Conservation (phyloP, 2,888 invertebrate species). For the Watsonalla cultraria region DNA sequence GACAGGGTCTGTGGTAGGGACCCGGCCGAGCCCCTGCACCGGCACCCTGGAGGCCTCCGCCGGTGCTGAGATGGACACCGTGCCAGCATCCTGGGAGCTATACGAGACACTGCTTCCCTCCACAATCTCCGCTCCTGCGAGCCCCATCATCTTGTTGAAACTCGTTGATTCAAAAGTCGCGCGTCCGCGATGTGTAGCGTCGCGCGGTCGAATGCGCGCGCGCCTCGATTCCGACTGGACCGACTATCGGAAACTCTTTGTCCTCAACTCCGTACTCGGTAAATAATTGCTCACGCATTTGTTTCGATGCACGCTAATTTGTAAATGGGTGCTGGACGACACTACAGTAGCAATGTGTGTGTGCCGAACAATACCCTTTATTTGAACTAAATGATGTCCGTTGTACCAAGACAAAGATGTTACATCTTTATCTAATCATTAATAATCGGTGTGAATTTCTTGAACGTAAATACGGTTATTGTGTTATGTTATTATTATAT, state of each 20-base stretch:
- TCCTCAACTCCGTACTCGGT: slow-evolving; percentile 28
- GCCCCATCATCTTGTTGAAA: slow-evolving; percentile 51
- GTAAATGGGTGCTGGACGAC: slow-evolving; percentile 35
- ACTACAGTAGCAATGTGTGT: slow-evolving; percentile 13
- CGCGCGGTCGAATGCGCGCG: slow-evolving; percentile 55
- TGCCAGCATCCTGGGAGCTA: slow-evolving; percentile 16
- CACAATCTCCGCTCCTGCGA: slow-evolving; percentile 68
- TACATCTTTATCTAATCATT: neutral
- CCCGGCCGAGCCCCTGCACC: slow-evolving; percentile 35
- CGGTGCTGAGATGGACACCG: slow-evolving; percentile 6
- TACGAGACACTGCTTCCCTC: slow-evolving; percentile 54
- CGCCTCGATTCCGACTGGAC: slow-evolving; percentile 27
- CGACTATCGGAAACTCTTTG: slow-evolving; percentile 43
- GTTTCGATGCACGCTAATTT: slow-evolving; percentile 41
- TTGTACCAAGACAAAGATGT: slow-evolving; percentile 7
- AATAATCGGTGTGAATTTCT: neutral
- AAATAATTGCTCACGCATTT: slow-evolving; percentile 46
- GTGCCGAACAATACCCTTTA: slow-evolving; percentile 34
- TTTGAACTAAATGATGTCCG: slow-evolving; percentile 18
- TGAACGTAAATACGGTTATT: neutral
- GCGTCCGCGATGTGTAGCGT: slow-evolving; percentile 43
- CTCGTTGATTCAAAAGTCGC: slow-evolving; percentile 18
- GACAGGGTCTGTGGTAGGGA: slow-evolving; percentile 70
- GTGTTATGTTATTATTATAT: neutral
- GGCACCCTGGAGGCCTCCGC: slow-evolving; percentile 8